Evolutionary conservation across 2,797 vertebrate species (phyloP), one percentile per base, ranked within the genome.

Genomic region (Cichlasoma orientale): DNA sequence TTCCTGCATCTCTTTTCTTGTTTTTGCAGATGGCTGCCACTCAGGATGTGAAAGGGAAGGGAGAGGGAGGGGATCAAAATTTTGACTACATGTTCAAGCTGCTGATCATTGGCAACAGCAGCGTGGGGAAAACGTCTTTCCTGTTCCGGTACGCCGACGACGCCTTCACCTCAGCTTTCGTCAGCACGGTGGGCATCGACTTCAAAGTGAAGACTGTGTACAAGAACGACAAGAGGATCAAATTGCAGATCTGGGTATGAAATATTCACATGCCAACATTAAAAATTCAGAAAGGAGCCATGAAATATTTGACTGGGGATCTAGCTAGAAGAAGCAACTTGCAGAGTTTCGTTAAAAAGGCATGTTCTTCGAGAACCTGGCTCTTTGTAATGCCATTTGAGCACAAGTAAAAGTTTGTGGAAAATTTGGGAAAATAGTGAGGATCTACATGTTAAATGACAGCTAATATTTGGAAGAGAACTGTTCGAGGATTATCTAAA

Each of bases 71-170:
- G 12, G 98, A 99, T 90, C 98, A 99, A 92, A 99, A 99, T 95
- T 99, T 99, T 78, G 98, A 99, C 95, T 99, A 98, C 92, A 99
- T 99, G 98, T 99, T 99, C 91, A 99, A 99, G 85, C 90, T 99
- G 86, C 96, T 99, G 81, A 99, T 99, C 94, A 99, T 99, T 0
- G 97, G 98, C 85, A 99, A 99, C 92, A 99, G 98, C 97, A 99
- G 98, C 13, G 98, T 99, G 79, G 98, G 98, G 19, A 99, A 99
- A 90, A 99, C 98, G 0, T 98, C 97, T 3, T 98, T 99, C 92
- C 95, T 99, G 69, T 99, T 99, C 92, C 97, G 98, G 83, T 99
- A 99, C 0, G 98, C 98, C 1, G 98, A 99, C 12, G 98, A 99
- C 78, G 97, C 97, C 83, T 99, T 99, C 90, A 99, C 98, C 0